Base-by-base conservation (phyloP, 1,140 invertebrate genomes). In the Steinernema khuongi region DNA sequence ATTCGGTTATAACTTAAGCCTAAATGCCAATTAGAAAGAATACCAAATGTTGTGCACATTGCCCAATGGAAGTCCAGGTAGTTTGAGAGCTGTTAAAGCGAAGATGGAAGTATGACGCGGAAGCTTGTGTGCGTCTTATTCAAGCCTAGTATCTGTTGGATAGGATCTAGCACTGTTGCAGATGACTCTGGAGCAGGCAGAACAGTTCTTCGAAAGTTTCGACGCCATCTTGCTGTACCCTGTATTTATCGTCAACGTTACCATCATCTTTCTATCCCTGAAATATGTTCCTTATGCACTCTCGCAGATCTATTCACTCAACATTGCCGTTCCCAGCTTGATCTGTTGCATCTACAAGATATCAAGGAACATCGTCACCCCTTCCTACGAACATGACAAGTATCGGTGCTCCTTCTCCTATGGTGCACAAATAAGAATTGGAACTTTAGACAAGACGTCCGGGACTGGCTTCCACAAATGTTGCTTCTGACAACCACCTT, bases 221-320 rank as follows among this genome's bases (percentile, higher is more conserved):
- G 50, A 60, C 50, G 7, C 11, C 50, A 22, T 60, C 50, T 22
- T 60, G 4, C 7, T 60, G 11, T 60, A 60, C 19, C 7, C 19
- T 22, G 50, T 60, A 7, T 7, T 60, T 26, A 4, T 60, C 7
- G 50, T 60, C 50, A 60, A 60, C 50, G 22, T 22, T 2, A 26
- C 19, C 7, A 22, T 60, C 50, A 60, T 60, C 50, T 60, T 60
- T 22, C 50, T 60, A 14, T 60, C 50, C 26, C 50, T 60, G 11
- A 60, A 60, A 22, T 60, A 60, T 22, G 50, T 60, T 22, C 50
- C 50, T 26, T 22, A 7, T 7, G 14, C 50, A 22, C 50, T 60
- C 50, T 60, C 50, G 11, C 50, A 60, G 50, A 60, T 60, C 50
- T 60, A 60, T 22, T 60, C 50, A 7, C 50, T 60, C 50, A 60